phyloP scores from a whole-genome alignment of 2,797 vertebrate species.

The Simalia tracyae region DNA sequence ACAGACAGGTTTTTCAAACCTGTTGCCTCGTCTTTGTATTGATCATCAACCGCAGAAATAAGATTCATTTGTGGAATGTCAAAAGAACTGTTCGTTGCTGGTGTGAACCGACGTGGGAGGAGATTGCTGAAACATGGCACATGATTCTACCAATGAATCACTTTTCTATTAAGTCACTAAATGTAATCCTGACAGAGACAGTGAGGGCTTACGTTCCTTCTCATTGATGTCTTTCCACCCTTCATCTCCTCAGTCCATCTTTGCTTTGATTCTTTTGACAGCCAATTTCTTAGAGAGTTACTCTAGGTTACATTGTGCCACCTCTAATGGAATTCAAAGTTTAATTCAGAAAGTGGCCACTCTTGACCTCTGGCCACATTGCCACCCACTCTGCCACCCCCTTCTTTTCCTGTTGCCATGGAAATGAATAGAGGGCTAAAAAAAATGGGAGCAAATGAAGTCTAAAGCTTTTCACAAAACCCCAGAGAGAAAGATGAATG shows the following conservation, averaged over 20 bases:
- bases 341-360: constrained; percentile 77
- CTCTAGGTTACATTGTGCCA: constrained; percentile 75
- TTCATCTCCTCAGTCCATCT: constrained; percentile 49
- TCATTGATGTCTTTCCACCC: constrained; percentile 66
- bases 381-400: constrained; percentile 72
- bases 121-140: background rate
- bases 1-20: background rate
- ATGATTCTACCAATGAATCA: constrained; percentile 56
- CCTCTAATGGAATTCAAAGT: constrained; percentile 74
- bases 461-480: constrained; percentile 77
- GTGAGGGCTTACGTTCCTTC: constrained; percentile 54
- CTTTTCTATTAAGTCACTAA: constrained; percentile 63
- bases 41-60: constrained; percentile 10
- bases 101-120: constrained; percentile 15
- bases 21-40: background rate
- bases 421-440: constrained; percentile 73
- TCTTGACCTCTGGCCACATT: constrained; percentile 76
- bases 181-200: constrained; percentile 62
- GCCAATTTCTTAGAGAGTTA: constrained; percentile 72
- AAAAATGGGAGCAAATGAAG: constrained; percentile 78
- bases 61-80: constrained; percentile 22
- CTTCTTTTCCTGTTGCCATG: constrained; percentile 75
- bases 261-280: constrained; percentile 69
- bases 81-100: background rate
- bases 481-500: constrained; percentile 78